Percentiles rank a stretch among this genome's conserved stretches.
phyloP scores from a whole-genome alignment of 2,113 vertebrate species.

The Pterocles orientalis region DNA sequence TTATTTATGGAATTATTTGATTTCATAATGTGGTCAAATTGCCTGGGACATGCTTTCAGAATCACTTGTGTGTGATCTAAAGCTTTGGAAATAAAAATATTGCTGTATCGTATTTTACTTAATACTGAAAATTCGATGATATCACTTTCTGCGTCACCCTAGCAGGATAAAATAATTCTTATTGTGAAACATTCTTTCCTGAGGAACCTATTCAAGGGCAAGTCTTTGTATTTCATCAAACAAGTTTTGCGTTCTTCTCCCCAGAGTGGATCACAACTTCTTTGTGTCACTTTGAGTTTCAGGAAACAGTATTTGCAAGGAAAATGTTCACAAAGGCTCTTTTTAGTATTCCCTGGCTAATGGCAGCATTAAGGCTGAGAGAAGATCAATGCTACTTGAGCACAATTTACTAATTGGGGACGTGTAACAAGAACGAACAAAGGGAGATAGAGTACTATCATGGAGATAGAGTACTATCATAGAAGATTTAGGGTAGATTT shows the following conservation, averaged over 20 bases:
- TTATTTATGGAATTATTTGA: conserved; percentile 1
- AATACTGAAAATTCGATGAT: conserved; percentile 43
- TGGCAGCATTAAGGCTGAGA: neutral
- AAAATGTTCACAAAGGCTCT: neutral
- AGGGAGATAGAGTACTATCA: neutral
- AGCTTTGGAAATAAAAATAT: conserved; percentile 56
- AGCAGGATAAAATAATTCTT: conserved; percentile 57
- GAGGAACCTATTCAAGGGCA: conserved; percentile 61
- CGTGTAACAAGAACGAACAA: neutral
- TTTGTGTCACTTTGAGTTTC: conserved; percentile 50
- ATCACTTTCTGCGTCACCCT: conserved; percentile 2
- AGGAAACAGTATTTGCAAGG: neutral
- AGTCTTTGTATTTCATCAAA: conserved; percentile 22
- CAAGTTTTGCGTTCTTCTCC: neutral
- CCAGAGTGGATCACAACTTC: conserved; percentile 54
- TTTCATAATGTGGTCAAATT: conserved; percentile 22
- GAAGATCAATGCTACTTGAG: neutral
- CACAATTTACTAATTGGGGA: neutral
- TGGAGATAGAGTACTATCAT: neutral
- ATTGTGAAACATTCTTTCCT: conserved; percentile 34
- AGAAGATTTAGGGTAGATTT: neutral
- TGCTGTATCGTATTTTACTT: neutral
- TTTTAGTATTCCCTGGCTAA: neutral
- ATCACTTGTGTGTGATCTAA: neutral
- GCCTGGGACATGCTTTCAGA: conserved; percentile 39